Percentiles rank a stretch among this genome's conserved stretches.
These are phyloP conservation scores for Pollenia griseotomentosa DNA, from an alignment of 2,888 invertebrate species.

Conservation along the genomic window DNA sequence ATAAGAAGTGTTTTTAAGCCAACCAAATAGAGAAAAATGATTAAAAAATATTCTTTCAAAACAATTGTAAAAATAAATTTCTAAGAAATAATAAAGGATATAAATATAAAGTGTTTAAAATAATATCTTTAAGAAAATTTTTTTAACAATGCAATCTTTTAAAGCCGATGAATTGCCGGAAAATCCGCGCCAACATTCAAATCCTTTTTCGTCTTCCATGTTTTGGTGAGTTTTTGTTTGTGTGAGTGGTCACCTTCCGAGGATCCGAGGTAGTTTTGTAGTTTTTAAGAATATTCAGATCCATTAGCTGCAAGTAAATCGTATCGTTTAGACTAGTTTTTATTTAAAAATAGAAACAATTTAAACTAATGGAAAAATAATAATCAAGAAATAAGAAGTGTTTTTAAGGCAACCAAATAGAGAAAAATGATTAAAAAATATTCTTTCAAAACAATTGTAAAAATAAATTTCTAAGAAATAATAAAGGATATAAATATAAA, in stretches of 20 bases:
- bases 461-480: background rate
- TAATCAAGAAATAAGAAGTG: background rate
- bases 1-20: background rate
- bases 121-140: background rate
- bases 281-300: background rate
- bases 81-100: background rate
- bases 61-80: background rate
- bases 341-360: background rate
- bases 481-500: background rate
- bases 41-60: too few relatives aligned
- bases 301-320: slow-evolving; percentile 33
- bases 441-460: background rate
- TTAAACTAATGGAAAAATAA: background rate
- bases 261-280: slow-evolving; percentile 46
- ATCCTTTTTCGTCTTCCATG: too few relatives aligned
- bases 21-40: too few relatives aligned
- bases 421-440: too few relatives aligned
- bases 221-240: too few relatives aligned
- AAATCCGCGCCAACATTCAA: too few relatives aligned
- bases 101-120: background rate
- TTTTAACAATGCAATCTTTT: slow-evolving; percentile 75
- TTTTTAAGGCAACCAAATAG: too few relatives aligned
- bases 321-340: background rate
- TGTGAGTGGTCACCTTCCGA: too few relatives aligned
- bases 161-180: too few relatives aligned